Evolutionary conservation across 2,113 vertebrate species (phyloP).

Genomic region (Muntiacus reevesi): DNA sequence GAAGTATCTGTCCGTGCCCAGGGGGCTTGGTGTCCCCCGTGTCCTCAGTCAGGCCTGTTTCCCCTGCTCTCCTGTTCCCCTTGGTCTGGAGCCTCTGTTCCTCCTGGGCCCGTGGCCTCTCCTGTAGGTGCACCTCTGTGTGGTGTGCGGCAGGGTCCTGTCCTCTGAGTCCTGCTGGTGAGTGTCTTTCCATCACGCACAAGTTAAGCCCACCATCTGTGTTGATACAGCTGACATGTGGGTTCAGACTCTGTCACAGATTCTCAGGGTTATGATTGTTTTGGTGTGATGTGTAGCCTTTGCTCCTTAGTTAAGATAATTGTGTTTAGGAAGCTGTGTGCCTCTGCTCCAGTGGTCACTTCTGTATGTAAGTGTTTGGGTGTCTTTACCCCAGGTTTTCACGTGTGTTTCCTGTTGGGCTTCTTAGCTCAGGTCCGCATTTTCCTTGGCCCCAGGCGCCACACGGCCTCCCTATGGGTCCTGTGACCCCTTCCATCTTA

Average conservation of each 20-base stretch:
- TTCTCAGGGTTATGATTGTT: neutral
- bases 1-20: fast-evolving
- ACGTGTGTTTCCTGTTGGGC: neutral
- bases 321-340: neutral
- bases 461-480: too few species aligned
- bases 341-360: neutral
- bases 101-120: too few species aligned
- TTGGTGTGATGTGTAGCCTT: neutral
- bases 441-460: neutral
- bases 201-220: neutral
- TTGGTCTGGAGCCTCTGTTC: neutral
- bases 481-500: neutral
- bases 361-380: neutral
- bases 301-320: neutral
- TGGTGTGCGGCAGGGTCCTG: fast-evolving
- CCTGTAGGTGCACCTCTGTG: too few species aligned
- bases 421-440: neutral
- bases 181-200: neutral
- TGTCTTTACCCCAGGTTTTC: neutral
- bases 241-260: neutral
- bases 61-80: too few species aligned
- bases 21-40: neutral
- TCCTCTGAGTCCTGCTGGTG: neutral
- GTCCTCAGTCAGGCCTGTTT: too few species aligned
- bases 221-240: too few species aligned